Conservation (phyloP, 2,888 invertebrate species). For the Pterostichus madidus region DNA sequence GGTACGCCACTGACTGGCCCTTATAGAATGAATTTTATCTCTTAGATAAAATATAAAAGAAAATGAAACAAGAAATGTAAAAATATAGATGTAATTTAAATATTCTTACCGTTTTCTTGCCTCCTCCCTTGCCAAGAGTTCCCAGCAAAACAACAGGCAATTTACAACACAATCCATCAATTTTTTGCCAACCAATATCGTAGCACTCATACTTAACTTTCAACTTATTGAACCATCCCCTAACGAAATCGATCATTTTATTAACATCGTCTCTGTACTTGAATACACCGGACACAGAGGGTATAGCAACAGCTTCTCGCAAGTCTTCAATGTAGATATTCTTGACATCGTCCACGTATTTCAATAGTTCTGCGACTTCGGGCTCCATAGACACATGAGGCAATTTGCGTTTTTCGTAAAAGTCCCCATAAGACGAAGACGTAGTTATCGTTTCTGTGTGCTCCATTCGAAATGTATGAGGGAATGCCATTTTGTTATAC, state of each 20-base stretch:
- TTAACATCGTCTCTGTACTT: conserved; percentile 72
- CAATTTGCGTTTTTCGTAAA: conserved; percentile 71
- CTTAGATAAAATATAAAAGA: neutral
- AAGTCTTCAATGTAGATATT: conserved; percentile 73
- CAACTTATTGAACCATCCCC: conserved; percentile 75
- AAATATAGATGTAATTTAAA: neutral
- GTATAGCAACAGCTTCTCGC: conserved; percentile 74
- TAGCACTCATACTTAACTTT: conserved; percentile 76
- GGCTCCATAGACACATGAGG: conserved; percentile 75
- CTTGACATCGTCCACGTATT: conserved; percentile 75
- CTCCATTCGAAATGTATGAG: conserved; percentile 75
- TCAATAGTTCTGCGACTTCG: conserved; percentile 74
- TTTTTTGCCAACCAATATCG: conserved; percentile 74
- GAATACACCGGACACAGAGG: conserved; percentile 74
- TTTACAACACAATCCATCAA: conserved; percentile 73
- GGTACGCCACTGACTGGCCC: too few relatives aligned
- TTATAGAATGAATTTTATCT: too few relatives aligned
- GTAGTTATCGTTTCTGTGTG: conserved; percentile 76
- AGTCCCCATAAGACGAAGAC: conserved; percentile 74
- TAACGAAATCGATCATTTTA: conserved; percentile 74
- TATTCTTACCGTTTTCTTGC: conserved; percentile 74
- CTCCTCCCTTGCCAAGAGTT: conserved; percentile 72
- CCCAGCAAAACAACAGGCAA: conserved; percentile 76
- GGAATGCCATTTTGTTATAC: conserved; percentile 73
- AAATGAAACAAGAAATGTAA: too few relatives aligned